Evolutionary conservation across 1,140 invertebrate genomes (phyloP).

Genomic region (Saccostrea glomerata): DNA sequence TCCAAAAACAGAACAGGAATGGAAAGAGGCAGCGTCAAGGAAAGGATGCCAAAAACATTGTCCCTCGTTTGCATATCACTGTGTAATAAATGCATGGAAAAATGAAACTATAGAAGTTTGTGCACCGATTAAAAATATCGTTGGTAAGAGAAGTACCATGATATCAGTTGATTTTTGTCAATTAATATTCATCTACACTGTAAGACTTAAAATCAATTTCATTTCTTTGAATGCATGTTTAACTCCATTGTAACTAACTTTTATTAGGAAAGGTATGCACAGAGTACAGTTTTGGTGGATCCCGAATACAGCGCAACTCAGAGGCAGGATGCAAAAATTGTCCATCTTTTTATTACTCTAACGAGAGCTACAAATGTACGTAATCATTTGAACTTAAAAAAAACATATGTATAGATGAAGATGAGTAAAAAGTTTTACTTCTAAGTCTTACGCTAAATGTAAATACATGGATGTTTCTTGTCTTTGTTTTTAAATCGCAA

Average conservation of each 20-base stretch:
- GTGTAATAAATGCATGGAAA: not conserved
- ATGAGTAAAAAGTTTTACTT: too few relatives aligned
- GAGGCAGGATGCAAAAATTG: not conserved
- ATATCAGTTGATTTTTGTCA: not conserved
- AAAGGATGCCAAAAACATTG: not conserved
- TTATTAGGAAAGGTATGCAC: not conserved
- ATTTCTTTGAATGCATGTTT: not conserved
- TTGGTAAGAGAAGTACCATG: not conserved
- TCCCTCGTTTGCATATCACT: not conserved
- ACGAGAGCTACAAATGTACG: not conserved
- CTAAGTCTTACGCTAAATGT: too few relatives aligned
- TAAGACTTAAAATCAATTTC: too few relatives aligned
- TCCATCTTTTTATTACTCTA: not conserved
- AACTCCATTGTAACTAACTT: not conserved
- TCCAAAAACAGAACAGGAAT: not conserved
- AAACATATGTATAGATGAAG: too few relatives aligned
- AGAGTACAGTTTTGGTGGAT: not conserved
- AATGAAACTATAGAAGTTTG: constrained; percentile 9
- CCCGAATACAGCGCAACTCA: not conserved
- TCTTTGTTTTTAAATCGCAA: too few relatives aligned
- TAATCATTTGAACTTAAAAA: not conserved
- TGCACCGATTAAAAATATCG: not conserved
- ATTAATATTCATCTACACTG: not conserved
- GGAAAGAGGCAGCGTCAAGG: not conserved
- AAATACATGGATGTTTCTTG: too few relatives aligned